Conservation (phyloP, 2,888 invertebrate genomes). For the Cylloceria caligata region DNA sequence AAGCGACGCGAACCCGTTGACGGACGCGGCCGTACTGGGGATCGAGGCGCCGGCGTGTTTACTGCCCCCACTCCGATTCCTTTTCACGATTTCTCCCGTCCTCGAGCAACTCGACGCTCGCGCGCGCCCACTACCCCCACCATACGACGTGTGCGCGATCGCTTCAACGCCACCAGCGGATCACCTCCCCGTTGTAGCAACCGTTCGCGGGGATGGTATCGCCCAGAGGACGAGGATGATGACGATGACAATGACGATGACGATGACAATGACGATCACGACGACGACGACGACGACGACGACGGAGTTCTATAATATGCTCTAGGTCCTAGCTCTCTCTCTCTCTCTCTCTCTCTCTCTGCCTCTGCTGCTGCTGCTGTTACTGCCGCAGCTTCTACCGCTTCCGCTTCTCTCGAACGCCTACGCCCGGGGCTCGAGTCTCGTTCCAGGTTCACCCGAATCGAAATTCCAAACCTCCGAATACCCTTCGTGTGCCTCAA, state of each 20-base stretch:
- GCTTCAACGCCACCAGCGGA: constrained; percentile 17
- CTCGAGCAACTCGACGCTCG: constrained; percentile 38
- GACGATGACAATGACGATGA: too few relatives aligned
- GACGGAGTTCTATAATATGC: too few relatives aligned
- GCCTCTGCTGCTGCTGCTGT: constrained; percentile 46
- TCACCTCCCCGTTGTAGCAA: not conserved
- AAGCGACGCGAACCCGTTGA: constrained; percentile 69
- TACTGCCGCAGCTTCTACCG: too few relatives aligned
- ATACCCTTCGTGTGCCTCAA: too few relatives aligned
- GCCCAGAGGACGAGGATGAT: not conserved
- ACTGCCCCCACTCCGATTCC: constrained; percentile 71
- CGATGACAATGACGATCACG: too few relatives aligned
- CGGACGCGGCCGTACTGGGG: constrained; percentile 80
- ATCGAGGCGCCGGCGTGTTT: constrained; percentile 82
- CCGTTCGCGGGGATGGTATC: not conserved
- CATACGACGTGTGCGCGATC: not conserved
- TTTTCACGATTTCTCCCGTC: constrained; percentile 4
- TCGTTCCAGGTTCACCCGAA: constrained; percentile 60
- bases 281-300: not conserved
- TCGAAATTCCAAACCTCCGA: too few relatives aligned
- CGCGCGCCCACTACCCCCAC: constrained; percentile 47
- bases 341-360: constrained; percentile 1
- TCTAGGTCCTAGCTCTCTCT: too few relatives aligned
- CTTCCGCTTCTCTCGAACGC: constrained; percentile 48
- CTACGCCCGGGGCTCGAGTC: constrained; percentile 69